phyloP scores from a whole-genome alignment of 2,113 vertebrate species.

The Psephotus haematonotus region DNA sequence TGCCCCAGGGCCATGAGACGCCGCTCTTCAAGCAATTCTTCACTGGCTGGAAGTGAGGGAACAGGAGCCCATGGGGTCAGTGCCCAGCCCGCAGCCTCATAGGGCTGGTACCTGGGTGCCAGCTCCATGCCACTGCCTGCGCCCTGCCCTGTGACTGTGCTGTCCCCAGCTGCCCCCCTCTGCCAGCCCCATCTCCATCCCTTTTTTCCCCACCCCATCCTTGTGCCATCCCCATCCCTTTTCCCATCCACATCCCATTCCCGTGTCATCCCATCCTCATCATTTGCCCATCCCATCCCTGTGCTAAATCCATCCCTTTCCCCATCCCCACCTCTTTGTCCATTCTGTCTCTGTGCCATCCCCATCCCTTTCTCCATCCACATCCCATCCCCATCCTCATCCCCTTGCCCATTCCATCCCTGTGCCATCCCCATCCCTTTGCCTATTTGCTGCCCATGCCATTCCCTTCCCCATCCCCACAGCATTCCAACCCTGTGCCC shows the following conservation, averaged over 20 bases:
- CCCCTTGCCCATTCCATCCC: background rate
- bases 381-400: no score
- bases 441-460: background rate
- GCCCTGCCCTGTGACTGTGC: background rate
- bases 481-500: background rate
- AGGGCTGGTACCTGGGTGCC: background rate
- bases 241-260: background rate
- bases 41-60: slow-evolving; percentile 81
- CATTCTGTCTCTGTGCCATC: background rate
- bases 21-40: slow-evolving; percentile 96
- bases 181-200: no score
- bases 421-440: background rate
- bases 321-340: background rate
- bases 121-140: background rate
- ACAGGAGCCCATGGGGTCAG: fast-evolving
- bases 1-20: slow-evolving; percentile 86
- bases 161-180: background rate
- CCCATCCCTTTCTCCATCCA: no score
- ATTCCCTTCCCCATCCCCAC: background rate
- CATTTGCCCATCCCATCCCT: background rate
- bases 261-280: background rate
- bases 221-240: background rate
- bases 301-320: background rate
- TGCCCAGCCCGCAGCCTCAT: fast-evolving
- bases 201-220: background rate